Percentiles rank a stretch among this genome's conserved stretches.
phyloP scores from a whole-genome alignment of 2,113 vertebrate species.

The Alethe diademata region DNA sequence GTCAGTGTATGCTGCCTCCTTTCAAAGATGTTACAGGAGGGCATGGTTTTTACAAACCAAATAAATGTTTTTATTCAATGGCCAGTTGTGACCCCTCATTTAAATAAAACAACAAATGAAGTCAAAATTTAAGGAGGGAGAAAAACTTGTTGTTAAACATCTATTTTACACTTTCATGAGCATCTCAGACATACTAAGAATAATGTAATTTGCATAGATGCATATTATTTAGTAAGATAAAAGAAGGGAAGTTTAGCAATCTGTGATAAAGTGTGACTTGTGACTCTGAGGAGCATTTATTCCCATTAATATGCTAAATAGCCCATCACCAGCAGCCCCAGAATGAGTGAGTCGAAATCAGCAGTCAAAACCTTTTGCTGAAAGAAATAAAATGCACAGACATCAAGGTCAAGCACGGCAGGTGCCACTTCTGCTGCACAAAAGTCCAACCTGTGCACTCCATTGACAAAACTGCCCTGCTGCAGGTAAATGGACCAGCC shows the following conservation, averaged over 20 bases:
- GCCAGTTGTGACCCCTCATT: not conserved
- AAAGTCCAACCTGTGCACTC: not conserved
- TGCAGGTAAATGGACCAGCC: not conserved
- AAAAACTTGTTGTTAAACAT: not conserved
- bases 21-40: not conserved
- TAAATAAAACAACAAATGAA: not conserved
- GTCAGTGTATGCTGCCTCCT: not conserved
- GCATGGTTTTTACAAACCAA: not conserved
- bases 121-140: not conserved
- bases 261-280: not conserved
- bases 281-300: not conserved
- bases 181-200: not conserved
- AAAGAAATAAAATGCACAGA: not conserved
- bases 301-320: not conserved
- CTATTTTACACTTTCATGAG: not conserved
- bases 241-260: not conserved
- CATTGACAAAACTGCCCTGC: not conserved
- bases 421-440: not conserved
- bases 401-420: not conserved
- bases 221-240: not conserved
- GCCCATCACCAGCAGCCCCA: not conserved
- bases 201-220: not conserved
- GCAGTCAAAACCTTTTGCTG: not conserved
- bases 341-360: not conserved
- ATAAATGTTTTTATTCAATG: not conserved